Base-by-base conservation (phyloP, 2,113 vertebrate species). In the Lipotes vexillifer region DNA sequence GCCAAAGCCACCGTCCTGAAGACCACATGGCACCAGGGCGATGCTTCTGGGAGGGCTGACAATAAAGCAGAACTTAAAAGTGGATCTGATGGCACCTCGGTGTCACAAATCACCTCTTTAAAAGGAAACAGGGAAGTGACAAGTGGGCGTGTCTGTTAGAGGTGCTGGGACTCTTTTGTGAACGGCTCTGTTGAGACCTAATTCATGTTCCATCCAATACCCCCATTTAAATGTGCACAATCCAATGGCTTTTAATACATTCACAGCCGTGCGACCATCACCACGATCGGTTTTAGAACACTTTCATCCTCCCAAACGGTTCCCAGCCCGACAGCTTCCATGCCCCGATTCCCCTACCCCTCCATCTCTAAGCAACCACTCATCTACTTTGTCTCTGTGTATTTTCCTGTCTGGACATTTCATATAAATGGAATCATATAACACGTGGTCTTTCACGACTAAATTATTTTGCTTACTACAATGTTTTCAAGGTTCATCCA, bases 281-380 rank as follows among this genome's bases (percentile, higher is more conserved):
- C 44, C 20, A 17, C 29, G 1, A 4, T 8, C 89, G 4, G 8
- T 18, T 10, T 33, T 17, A 15, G 36, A 27, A 7, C 29, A 1
- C 1, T 4, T 6, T 18, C 38, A 1, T 9, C 52, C 0, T 14
- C 41, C 20, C 49, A 23, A 5, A 14, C 2, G 0, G 29, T 20
- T 8, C 2, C 23, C 57, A 8, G 57, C 31, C 33, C 87, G 3
- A 1, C 0, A 8, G 7, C 49, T 2, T 2, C 8, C 36, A n/a
- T 1, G 25, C 8, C 4, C 33, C 9, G n/a, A 33, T 9, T 7
- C 23, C 49, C 66, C 17, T 46, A 3, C 12, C 11, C 44, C 65
- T 15, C 36, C 17, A 14, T n/a, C n/a, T 17, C n/a, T 18, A 10
- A 20, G 63, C 12, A 2, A 20, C 38, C 49, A 3, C 14, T 1